These are phyloP conservation scores for Drosophila elegans DNA, from an alignment of 1,140 invertebrate species.

Conservation along the genomic window DNA sequence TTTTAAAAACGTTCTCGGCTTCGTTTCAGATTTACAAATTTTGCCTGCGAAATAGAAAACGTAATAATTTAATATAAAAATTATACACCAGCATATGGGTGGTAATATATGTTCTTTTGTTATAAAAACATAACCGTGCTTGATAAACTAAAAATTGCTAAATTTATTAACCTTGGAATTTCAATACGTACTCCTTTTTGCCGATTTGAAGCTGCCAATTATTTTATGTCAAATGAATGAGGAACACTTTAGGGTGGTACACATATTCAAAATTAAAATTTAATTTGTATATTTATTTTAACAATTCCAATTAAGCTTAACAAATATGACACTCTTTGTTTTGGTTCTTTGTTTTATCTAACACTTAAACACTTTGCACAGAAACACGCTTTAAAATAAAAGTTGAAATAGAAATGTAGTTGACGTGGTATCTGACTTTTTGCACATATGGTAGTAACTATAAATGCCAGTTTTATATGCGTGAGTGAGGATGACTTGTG, in stretches of 20 bases:
- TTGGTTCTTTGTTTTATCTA: conserved; percentile 36
- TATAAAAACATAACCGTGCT: conserved; percentile 43
- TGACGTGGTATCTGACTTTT: conserved; percentile 39
- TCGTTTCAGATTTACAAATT: conserved; percentile 64
- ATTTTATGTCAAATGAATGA: conserved; percentile 39
- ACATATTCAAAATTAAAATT: conserved; percentile 26
- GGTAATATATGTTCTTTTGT: conserved; percentile 17
- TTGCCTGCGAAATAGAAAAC: conserved; percentile 72
- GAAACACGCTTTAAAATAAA: conserved; percentile 29
- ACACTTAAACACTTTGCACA: conserved; percentile 58
- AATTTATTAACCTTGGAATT: conserved; percentile 26
- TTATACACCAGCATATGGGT: neutral
- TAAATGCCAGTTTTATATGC: conserved; percentile 38
- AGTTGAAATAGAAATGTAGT: conserved; percentile 38
- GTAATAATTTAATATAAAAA: conserved; percentile 42
- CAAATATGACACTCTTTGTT: conserved; percentile 68
- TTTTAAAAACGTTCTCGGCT: conserved; percentile 52
- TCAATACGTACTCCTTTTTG: conserved; percentile 64
- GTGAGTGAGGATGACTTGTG: conserved; percentile 57
- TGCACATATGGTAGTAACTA: conserved; percentile 12
- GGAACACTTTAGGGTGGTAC: conserved; percentile 42
- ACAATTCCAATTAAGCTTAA: conserved; percentile 65
- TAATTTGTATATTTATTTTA: conserved; percentile 57
- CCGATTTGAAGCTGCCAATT: conserved; percentile 69
- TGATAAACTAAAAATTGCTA: conserved; percentile 47